Evolutionary conservation across 2,113 vertebrate genomes (phyloP).

Genomic region (Myiozetetes cayanensis): DNA sequence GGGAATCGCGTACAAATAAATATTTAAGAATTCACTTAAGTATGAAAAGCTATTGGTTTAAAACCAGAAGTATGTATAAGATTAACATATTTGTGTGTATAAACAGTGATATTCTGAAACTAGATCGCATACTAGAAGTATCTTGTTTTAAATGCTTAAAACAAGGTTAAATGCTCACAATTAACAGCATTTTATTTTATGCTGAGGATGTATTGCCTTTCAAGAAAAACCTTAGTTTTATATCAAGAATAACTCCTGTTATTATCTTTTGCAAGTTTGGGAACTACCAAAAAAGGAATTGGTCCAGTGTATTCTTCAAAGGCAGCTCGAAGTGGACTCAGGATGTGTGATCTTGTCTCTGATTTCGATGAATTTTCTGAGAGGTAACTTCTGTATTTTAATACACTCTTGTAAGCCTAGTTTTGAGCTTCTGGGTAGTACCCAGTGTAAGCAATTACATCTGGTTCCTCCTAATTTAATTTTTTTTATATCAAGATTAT

Average conservation of each 20-base stretch:
- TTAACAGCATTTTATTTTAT: not conserved
- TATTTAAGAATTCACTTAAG: not conserved
- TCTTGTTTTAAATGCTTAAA: not conserved
- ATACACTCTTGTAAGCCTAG: not conserved
- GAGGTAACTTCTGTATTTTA: constrained; percentile 78
- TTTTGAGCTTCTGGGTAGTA: not conserved
- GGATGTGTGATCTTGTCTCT: constrained; percentile 95
- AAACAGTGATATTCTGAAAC: not conserved
- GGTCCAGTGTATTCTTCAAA: constrained; percentile 97
- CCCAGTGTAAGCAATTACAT: not conserved
- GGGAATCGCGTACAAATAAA: not conserved
- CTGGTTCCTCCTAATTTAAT: not conserved
- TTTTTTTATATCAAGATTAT: not conserved
- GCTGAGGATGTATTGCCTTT: not conserved
- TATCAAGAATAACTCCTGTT: constrained; percentile 7
- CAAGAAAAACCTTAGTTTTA: not conserved
- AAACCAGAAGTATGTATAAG: not conserved
- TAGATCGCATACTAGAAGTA: not conserved
- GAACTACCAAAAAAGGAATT: constrained; percentile 97
- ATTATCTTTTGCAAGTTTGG: constrained; percentile 80
- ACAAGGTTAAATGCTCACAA: not conserved
- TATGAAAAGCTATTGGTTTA: not conserved
- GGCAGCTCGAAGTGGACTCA: constrained; percentile 92
- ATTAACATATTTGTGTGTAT: not conserved
- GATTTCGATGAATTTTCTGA: constrained; percentile 95